These are phyloP conservation scores for Nemopilema nomurai DNA, from an alignment of 30 jellyfish, hydroid and myxozoan species.

Conservation along the genomic window DNA sequence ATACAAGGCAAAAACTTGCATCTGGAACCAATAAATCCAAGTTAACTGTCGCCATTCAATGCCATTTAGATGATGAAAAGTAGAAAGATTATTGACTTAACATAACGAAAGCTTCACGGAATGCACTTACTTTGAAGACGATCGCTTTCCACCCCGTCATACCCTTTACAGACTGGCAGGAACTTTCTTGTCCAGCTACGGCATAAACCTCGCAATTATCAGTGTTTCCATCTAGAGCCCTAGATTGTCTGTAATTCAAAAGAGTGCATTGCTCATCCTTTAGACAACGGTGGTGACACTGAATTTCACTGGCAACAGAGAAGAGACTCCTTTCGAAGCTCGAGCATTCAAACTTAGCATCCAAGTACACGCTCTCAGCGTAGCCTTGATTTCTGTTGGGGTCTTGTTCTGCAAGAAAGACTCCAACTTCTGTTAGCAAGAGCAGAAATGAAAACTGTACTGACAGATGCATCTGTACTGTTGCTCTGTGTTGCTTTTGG, in stretches of 20 bases:
- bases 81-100: neutral
- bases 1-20: too few species aligned
- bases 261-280: neutral
- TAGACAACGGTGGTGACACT: conserved; percentile 4
- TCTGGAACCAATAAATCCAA: too few species aligned
- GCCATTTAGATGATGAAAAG: too few species aligned
- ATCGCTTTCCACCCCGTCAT: conserved; percentile 15
- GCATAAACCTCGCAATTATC: conserved; percentile 5
- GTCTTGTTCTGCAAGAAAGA: neutral
- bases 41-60: too few species aligned
- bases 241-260: neutral
- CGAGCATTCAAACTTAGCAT: conserved; percentile 5
- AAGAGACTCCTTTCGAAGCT: neutral
- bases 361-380: neutral
- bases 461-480: neutral
- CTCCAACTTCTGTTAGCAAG: neutral
- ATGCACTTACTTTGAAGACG: neutral
- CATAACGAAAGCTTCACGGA: neutral
- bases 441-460: neutral
- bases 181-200: neutral
- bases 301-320: conserved; percentile 4
- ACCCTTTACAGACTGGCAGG: neutral
- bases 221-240: neutral
- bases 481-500: too few species aligned
- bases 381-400: neutral